Evolutionary conservation across 1,140 invertebrate species (phyloP).

Genomic region (Orchesella cincta): DNA sequence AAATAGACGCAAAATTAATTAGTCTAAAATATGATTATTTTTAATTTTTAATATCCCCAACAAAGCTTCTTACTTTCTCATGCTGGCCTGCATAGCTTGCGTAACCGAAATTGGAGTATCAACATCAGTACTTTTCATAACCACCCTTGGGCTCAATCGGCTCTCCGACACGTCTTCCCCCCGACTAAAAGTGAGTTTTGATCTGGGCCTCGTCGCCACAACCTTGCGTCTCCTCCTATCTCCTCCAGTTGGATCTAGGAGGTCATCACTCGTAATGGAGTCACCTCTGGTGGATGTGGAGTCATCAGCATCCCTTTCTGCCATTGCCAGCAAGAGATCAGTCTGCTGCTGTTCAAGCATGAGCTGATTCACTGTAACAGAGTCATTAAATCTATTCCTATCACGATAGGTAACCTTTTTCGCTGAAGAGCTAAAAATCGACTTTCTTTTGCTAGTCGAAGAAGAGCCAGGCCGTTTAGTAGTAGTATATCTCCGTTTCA

Average conservation of each 20-base stretch:
- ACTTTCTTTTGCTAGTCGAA: constrained; percentile 3
- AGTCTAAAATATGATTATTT: constrained; percentile 2
- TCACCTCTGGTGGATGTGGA: constrained; percentile 35
- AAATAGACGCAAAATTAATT: too few species aligned
- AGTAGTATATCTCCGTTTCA: constrained; percentile 22
- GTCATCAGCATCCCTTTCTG: neutral
- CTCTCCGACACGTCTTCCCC: constrained; percentile 5
- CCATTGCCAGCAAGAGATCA: neutral
- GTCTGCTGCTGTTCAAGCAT: constrained; percentile 23
- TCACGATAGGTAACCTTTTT: constrained; percentile 17
- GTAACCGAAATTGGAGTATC: constrained; percentile 57
- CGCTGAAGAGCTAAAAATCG: constrained; percentile 28
- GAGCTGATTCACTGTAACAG: constrained; percentile 26
- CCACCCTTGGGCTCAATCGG: constrained; percentile 29
- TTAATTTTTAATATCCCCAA: constrained; percentile 15
- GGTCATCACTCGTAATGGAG: constrained; percentile 41
- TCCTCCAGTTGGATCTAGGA: neutral
- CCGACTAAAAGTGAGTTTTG: constrained; percentile 35
- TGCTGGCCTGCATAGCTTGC: constrained; percentile 58
- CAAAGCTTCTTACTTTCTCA: constrained; percentile 57
- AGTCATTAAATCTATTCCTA: constrained; percentile 28
- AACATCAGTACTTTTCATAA: constrained; percentile 38
- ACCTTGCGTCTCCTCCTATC: neutral
- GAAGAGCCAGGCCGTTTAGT: constrained; percentile 25
- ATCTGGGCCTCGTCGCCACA: constrained; percentile 20